These are phyloP conservation scores for Colinus virginianus DNA, from an alignment of 2,113 vertebrate genomes.

Conservation along the genomic window DNA sequence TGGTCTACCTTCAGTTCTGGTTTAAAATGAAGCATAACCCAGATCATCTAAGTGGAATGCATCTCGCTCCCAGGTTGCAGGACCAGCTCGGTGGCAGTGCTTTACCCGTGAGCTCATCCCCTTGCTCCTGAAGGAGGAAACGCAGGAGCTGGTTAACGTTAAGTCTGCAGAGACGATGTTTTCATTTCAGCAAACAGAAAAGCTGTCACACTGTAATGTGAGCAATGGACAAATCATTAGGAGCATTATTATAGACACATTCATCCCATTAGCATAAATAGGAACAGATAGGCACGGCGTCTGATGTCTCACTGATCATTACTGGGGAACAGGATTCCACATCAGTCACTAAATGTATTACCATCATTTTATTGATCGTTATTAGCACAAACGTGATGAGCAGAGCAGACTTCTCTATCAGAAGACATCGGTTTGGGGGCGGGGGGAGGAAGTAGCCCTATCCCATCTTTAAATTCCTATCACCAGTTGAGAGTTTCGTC, in stretches of 20 bases:
- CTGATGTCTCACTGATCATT: not conserved
- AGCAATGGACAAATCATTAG: not conserved
- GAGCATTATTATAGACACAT: not conserved
- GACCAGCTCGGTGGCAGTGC: not conserved
- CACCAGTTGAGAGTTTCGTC: slow-evolving; percentile 34
- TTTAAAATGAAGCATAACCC: not conserved
- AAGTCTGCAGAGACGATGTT: not conserved
- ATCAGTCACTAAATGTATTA: accelerated
- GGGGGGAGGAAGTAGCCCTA: not conserved
- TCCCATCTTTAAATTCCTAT: not conserved
- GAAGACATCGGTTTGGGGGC: not conserved
- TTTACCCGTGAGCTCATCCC: not conserved
- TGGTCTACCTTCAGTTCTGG: no score
- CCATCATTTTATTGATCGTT: accelerated
- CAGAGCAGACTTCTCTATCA: not conserved
- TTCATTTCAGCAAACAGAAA: not conserved
- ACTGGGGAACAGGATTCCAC: not conserved
- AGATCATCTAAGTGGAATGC: not conserved
- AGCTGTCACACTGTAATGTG: not conserved
- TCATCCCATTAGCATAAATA: not conserved
- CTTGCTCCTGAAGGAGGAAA: not conserved
- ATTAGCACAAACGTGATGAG: accelerated
- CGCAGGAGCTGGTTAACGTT: not conserved
- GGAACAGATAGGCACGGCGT: not conserved
- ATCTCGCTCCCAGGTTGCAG: not conserved